phyloP scores from a whole-genome alignment of 2,888 invertebrate genomes.

The Sarcophaga rosellei region DNA sequence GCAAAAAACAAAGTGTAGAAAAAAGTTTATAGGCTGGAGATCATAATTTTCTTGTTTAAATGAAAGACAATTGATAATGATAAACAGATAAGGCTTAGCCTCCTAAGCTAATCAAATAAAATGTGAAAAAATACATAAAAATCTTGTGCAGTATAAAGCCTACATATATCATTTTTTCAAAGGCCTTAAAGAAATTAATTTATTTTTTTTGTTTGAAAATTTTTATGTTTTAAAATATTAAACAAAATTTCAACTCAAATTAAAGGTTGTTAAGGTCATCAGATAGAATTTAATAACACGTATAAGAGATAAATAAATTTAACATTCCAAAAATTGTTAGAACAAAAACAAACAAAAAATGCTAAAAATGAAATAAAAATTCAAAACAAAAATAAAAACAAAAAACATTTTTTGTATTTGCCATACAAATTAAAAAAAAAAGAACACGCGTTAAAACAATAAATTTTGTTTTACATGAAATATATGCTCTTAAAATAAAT shows the following conservation, averaged over 20 bases:
- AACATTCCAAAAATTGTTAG: constrained; percentile 60
- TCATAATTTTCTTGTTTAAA: constrained; percentile 2
- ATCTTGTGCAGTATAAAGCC: too few relatives aligned
- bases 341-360: constrained; percentile 25
- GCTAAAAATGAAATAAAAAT: constrained; percentile 14
- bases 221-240: constrained; percentile 5
- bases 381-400: not conserved
- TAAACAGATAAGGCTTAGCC: too few relatives aligned
- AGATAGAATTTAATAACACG: constrained; percentile 59
- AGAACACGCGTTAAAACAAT: too few relatives aligned
- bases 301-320: constrained; percentile 3
- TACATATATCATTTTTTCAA: too few relatives aligned
- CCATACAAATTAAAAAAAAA: too few relatives aligned
- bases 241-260: constrained; percentile 48
- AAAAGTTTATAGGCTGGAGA: constrained; percentile 41
- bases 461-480: too few relatives aligned
- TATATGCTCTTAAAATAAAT: not conserved
- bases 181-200: too few relatives aligned
- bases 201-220: too few relatives aligned
- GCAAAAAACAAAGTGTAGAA: constrained; percentile 7
- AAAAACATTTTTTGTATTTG: too few relatives aligned
- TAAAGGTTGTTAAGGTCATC: constrained; percentile 67
- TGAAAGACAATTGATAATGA: too few relatives aligned
- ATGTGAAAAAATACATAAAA: too few relatives aligned
- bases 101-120: too few relatives aligned